Evolutionary conservation across 2,888 invertebrate species (phyloP), one percentile per base, ranked within the genome.

Genomic region (Eristalis intricaria): DNA sequence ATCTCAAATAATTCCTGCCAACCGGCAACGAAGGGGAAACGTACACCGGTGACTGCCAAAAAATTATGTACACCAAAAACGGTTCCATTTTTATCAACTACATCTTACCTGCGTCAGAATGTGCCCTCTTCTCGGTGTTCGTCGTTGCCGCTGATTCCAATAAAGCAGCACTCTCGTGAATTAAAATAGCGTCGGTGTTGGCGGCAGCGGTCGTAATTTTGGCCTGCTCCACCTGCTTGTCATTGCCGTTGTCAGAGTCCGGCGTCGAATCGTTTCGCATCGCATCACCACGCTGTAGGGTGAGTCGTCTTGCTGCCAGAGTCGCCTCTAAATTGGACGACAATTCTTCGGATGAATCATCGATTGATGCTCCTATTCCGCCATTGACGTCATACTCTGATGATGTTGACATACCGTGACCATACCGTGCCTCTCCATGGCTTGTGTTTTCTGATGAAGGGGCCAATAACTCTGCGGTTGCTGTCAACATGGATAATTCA

Each of bases 211-310:
- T 26, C 15, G 77, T 88, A 11, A 65, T 89, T 85, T 84, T 90
- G 61, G 69, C 84, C 26, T 43, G 58, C 32, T 80, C 78, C 76
- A 74, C 71, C 60, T 86, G 88, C 60, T 88, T 89, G 70, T 71
- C 75, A 71, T 73, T 76, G 35, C 86, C 86, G 58, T 90, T 90
- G 19, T 90, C 92, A 32, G 92, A 91, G 77, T 92, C 92, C 2
- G 91, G 92, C 3, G 92, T 91, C 1, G 93, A 93, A 89, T 92
- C 91, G 66, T 91, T 91, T 64, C 91, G 91, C 50, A 93, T 82
- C 10, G 93, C 93, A 89, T 92, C 92, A 0, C 92, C 93, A 4
- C 93, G 90, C 79, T 93, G 93, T 13, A 93, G 80, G 4, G 92
- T 93, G 69, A 90, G 89, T 7, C 93, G 91, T 61, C 92, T 91